Evolutionary conservation across 2,888 invertebrate genomes (phyloP).

Genomic region (Dryobota labecula): DNA sequence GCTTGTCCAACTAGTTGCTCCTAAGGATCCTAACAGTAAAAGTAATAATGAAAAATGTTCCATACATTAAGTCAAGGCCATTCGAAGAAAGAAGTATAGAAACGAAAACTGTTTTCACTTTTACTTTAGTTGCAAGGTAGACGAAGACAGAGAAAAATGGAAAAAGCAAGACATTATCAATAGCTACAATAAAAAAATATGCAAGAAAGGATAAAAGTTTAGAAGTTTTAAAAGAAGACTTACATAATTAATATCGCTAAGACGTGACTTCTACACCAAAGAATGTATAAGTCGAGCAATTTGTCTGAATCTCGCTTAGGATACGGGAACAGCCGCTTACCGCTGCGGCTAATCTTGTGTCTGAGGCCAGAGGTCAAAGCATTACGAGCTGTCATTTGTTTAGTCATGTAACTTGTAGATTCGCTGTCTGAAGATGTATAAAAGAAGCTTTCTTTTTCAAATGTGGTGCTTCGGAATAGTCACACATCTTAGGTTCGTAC

Average conservation of each 20-base stretch:
- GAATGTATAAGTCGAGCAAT: constrained; percentile 24
- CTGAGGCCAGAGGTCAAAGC: constrained; percentile 53
- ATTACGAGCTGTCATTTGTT: constrained; percentile 49
- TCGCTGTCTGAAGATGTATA: constrained; percentile 13
- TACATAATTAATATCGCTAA: constrained; percentile 10
- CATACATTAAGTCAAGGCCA: constrained; percentile 3
- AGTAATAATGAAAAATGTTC: not conserved
- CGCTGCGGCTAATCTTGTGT: constrained; percentile 51
- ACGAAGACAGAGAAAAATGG: not conserved
- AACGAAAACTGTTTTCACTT: constrained; percentile 20
- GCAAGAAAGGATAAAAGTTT: not conserved
- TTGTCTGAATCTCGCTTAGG: constrained; percentile 36
- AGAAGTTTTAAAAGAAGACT: not conserved
- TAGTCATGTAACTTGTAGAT: constrained; percentile 42
- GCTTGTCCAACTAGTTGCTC: not conserved
- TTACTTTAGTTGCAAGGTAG: not conserved
- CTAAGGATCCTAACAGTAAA: not conserved
- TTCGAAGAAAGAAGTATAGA: not conserved
- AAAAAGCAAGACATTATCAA: not conserved
- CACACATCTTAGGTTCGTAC: not conserved
- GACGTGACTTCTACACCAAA: constrained; percentile 1
- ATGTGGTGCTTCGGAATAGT: no score
- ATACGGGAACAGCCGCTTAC: constrained; percentile 34
- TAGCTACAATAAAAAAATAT: constrained; percentile 1
- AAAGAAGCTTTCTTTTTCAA: not conserved